phyloP scores from a whole-genome alignment of 2,113 vertebrate genomes.

The Leucopsar rothschildi region DNA sequence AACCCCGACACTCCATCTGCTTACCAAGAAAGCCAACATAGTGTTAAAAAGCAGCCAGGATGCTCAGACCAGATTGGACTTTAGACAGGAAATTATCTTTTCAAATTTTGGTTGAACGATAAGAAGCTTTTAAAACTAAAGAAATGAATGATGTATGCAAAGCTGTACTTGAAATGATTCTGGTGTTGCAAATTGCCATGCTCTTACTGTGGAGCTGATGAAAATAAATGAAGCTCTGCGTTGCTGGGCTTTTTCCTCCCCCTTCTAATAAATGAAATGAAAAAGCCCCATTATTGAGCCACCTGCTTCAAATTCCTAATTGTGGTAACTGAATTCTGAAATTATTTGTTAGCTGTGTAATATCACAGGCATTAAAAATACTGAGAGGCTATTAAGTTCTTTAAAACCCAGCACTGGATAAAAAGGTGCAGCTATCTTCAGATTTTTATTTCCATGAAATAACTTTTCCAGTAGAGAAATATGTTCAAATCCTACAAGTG shows the following conservation, averaged over 20 bases:
- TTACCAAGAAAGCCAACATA: conserved; percentile 32
- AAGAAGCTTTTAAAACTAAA: conserved; percentile 76
- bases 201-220: conserved; percentile 77
- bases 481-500: conserved; percentile 42
- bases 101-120: conserved; percentile 61
- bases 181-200: conserved; percentile 76
- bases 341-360: conserved; percentile 78
- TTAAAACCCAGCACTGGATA: conserved; percentile 51
- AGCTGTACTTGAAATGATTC: conserved; percentile 78
- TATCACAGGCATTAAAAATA: conserved; percentile 72
- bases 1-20: conserved; percentile 15
- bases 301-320: conserved; percentile 84
- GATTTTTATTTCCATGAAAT: conserved; percentile 61
- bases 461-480: conserved; percentile 47
- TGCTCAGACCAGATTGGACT: conserved; percentile 57
- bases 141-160: conserved; percentile 64
- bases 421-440: conserved; percentile 47
- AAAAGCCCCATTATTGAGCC: conserved; percentile 79
- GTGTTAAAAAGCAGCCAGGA: conserved; percentile 56
- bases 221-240: conserved; percentile 78
- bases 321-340: conserved; percentile 82
- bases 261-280: conserved; percentile 76
- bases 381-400: conserved; percentile 66
- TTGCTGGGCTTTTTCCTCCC: conserved; percentile 57
- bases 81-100: conserved; percentile 61